Evolutionary conservation across 2,113 vertebrate genomes (phyloP), one percentile per base, ranked within the genome.

Genomic region (Aegithalos caudatus): DNA sequence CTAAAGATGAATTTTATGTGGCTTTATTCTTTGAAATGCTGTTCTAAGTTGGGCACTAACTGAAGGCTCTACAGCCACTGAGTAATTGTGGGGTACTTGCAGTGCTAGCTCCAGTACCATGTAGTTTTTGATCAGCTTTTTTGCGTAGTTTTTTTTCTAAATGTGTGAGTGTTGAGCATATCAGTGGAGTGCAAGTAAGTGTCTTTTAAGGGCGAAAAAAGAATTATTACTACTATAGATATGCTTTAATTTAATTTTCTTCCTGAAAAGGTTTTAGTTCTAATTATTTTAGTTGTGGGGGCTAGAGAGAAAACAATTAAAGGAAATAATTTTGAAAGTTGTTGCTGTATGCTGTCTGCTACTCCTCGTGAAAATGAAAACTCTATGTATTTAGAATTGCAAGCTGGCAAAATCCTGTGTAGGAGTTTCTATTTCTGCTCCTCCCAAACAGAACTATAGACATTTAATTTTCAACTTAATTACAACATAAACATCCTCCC

Each of bases 401-500:
- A 90, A 85, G 81, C 74, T 92, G 58, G 67, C 72, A 83, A 64
- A 66, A 94, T 53, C 22, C 74, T 74, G 40, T 81, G 93, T 96
- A 64, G 96, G 94, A 95, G 93, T 94, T 93, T 90, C 24, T 84
- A 3, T 62, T 83, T 67, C 64, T 83, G 37, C 23, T 81, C 7
- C 33, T 96, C 78, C 74, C 94, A 86, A 87, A 86, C 57, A 88
- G 58, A 47, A 60, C 62, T 89, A 65, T 57, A 92, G 91, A 33
- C 69, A 85, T 83, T 97, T 96, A 80, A 93, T 90, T 94, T 89
- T 93, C 73, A 79, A 66, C 66, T 82, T 90, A 96, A 94, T 94
- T 92, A 69, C 79, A 86, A 12, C 7, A 15, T 88, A 83, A 94
- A 25, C 57, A 81, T 72, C 86, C 45, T 90, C 90, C 44, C 29